These are phyloP conservation scores for Dicrostonyx torquatus DNA, from an alignment of 2,797 vertebrate species.

Conservation along the genomic window DNA sequence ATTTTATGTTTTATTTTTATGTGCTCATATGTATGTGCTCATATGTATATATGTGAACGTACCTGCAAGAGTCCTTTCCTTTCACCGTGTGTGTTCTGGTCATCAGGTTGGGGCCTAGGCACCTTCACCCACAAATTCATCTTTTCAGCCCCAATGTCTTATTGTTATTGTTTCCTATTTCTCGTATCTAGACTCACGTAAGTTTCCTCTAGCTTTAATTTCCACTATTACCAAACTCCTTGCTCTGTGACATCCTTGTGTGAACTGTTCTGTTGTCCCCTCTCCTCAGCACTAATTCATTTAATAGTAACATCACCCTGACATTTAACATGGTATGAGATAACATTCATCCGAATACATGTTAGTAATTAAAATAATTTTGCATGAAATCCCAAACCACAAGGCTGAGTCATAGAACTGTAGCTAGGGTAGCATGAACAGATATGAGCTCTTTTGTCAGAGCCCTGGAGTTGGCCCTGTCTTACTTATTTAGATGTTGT, in stretches of 20 bases:
- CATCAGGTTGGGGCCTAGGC: neutral
- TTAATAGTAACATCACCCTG: neutral
- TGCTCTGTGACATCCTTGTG: neutral
- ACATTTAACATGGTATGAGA: neutral
- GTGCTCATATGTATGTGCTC: neutral
- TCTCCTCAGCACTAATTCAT: neutral
- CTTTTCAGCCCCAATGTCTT: neutral
- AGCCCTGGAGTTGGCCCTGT: neutral
- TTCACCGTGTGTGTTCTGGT: neutral
- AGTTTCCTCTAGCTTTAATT: neutral
- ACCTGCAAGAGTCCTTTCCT: neutral
- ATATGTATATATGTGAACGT: neutral
- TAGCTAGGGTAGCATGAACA: neutral
- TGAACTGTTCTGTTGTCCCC: neutral
- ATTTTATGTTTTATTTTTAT: neutral
- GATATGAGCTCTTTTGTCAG: neutral
- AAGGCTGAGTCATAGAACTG: neutral
- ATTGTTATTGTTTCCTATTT: neutral
- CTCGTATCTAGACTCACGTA: neutral
- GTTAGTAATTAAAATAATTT: neutral
- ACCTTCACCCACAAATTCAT: neutral
- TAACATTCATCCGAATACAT: neutral
- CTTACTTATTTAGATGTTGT: neutral
- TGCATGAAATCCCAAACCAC: conserved; percentile 2
- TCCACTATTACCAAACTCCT: neutral